These are phyloP conservation scores for Cryptoprocta ferox DNA, from an alignment of 2,797 vertebrate species.

Conservation along the genomic window DNA sequence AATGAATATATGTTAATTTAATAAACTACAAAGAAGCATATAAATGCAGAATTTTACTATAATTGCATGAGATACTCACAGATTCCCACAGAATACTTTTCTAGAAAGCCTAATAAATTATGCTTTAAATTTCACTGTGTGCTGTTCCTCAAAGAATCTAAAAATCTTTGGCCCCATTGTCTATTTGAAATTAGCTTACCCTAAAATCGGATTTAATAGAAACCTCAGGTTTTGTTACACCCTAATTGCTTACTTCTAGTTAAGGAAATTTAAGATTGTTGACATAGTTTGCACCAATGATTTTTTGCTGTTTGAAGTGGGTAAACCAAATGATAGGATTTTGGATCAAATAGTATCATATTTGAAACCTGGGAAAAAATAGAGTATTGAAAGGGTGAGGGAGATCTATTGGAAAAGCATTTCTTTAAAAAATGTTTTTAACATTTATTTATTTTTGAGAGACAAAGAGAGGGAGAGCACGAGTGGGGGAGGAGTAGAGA, in stretches of 20 bases:
- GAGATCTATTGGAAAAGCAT: not conserved
- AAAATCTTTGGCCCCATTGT: not conserved
- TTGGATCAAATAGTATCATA: not conserved
- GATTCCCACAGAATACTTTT: not conserved
- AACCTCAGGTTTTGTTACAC: not conserved
- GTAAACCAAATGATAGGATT: not conserved
- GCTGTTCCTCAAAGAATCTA: not conserved
- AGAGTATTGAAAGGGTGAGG: not conserved
- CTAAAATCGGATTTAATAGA: not conserved
- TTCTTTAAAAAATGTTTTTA: not conserved
- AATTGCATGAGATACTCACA: not conserved
- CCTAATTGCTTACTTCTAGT: not conserved
- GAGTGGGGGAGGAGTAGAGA: too few species aligned
- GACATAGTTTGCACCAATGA: not conserved
- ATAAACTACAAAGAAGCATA: not conserved
- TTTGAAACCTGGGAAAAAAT: not conserved
- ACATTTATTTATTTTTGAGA: too few species aligned
- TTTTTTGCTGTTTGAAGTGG: not conserved
- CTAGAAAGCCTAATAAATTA: not conserved
- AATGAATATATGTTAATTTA: not conserved
- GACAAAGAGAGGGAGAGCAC: too few species aligned
- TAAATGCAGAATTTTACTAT: not conserved
- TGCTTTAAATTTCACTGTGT: not conserved
- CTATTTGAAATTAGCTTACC: not conserved
- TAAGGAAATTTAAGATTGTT: not conserved